Evolutionary conservation across 2,113 vertebrate genomes (phyloP), one percentile per base, ranked within the genome.

Genomic region (Pachycephala philippinensis): DNA sequence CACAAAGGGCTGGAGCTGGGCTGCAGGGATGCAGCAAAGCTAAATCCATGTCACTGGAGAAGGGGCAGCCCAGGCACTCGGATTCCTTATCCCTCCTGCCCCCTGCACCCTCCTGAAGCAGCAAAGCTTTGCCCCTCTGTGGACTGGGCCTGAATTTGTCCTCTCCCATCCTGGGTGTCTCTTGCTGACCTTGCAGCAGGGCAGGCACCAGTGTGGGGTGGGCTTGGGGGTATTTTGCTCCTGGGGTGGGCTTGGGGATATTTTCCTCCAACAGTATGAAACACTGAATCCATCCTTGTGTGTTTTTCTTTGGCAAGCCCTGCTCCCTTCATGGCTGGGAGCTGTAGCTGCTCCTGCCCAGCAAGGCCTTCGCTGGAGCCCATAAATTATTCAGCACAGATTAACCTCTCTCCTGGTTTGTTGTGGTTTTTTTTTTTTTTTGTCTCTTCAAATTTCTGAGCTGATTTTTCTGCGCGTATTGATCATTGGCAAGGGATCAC

Each of bases 401-500:
- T 86, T 84, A 93, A 79, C 53, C 24, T 91, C 89, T 87, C n/a
- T 76, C 44, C 53, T 39, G 18, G 30, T 65, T 84, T 90, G 19
- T 23, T 10, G 15, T 44, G 19, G 40, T 42, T 42, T 42, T 45
- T 45, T 8, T 9, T 20, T 54, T n/a, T 47, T 89, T 87, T 82
- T 37, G 40, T 33, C 70, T 91, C 84, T 79, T 87, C 63, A 69
- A 40, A 72, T 91, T 84, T 89, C 78, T 85, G 93, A 93, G 66
- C 81, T 93, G 89, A 65, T 95, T 91, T 95, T 89, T 95, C 71
- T 87, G 15, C 0, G 0, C 1, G 1, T 91, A 93, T 96, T 80
- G 94, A 89, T 96, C 84, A 93, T 42, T 83, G 95, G 96, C 91
- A 76, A 76, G 54, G 84, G 84, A 94, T 94, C 54, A n/a, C 82